Conservation (phyloP, 1,140 invertebrate genomes). For the Dreissena polymorpha region DNA sequence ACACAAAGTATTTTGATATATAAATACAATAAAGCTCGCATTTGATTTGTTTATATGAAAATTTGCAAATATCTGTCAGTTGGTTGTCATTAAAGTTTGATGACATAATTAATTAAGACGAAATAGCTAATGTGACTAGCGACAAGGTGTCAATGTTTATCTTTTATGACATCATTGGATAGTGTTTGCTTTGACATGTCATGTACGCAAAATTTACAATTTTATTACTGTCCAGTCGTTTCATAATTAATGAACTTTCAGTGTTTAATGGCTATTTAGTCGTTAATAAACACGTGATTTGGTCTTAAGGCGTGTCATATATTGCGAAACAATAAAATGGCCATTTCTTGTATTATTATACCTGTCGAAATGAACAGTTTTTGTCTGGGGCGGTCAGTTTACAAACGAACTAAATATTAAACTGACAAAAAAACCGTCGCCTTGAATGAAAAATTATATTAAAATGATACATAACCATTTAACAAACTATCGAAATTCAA, state of each 20-base stretch:
- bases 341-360: conserved; percentile 8
- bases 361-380: not conserved
- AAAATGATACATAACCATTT: too few species aligned
- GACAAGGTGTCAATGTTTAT: conserved; percentile 49
- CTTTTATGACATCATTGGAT: conserved; percentile 19
- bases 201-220: not conserved
- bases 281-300: conserved; percentile 30
- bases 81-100: not conserved
- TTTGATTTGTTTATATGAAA: too few species aligned
- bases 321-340: conserved; percentile 26
- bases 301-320: conserved; percentile 26
- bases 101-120: not conserved
- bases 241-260: conserved; percentile 54
- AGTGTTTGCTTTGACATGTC: conserved; percentile 22
- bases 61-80: too few species aligned
- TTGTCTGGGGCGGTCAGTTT: not conserved
- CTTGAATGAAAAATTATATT: too few species aligned
- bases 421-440: too few species aligned
- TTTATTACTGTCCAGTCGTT: conserved; percentile 1
- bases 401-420: too few species aligned
- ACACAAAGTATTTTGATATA: too few species aligned
- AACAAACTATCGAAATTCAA: not conserved
- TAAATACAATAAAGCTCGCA: too few species aligned
- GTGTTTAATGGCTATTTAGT: conserved; percentile 36
- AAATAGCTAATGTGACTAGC: not conserved